These are phyloP conservation scores for Drosophila miranda DNA, from an alignment of 1,140 invertebrate species.

Conservation along the genomic window DNA sequence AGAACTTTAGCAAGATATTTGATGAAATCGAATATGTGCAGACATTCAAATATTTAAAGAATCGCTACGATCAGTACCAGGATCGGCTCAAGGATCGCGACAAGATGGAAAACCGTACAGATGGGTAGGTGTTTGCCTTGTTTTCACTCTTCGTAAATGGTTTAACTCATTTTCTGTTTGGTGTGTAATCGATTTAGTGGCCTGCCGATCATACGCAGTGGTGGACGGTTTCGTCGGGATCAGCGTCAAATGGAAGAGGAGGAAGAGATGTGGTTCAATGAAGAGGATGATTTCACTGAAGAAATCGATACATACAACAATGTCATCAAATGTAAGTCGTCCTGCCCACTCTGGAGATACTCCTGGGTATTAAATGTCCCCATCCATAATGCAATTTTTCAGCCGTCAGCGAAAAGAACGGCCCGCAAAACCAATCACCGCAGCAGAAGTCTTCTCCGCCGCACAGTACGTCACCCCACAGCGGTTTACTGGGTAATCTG, in stretches of 20 bases:
- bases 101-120: conserved; percentile 85
- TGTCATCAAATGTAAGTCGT: conserved; percentile 82
- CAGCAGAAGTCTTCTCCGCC: conserved; percentile 75
- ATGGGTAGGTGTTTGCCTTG: conserved; percentile 84
- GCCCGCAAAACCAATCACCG: conserved; percentile 66
- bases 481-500: conserved; percentile 63
- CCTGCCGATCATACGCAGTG: conserved; percentile 90
- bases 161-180: conserved; percentile 13
- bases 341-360: no score
- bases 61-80: conserved; percentile 96
- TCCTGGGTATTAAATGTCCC: no score
- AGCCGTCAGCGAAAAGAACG: conserved; percentile 80
- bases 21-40: conserved; percentile 98
- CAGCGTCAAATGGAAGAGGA: conserved; percentile 97
- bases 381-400: background rate
- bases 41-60: conserved; percentile 96
- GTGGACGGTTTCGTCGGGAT: conserved; percentile 93
- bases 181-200: conserved; percentile 83
- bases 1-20: conserved; percentile 96
- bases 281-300: conserved; percentile 97
- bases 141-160: background rate
- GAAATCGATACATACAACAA: conserved; percentile 82
- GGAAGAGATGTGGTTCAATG: conserved; percentile 99
- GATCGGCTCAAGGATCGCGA: conserved; percentile 94
- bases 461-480: conserved; percentile 65